Evolutionary conservation across 1,140 invertebrate genomes (phyloP).

Genomic region (Ericerus pela): DNA sequence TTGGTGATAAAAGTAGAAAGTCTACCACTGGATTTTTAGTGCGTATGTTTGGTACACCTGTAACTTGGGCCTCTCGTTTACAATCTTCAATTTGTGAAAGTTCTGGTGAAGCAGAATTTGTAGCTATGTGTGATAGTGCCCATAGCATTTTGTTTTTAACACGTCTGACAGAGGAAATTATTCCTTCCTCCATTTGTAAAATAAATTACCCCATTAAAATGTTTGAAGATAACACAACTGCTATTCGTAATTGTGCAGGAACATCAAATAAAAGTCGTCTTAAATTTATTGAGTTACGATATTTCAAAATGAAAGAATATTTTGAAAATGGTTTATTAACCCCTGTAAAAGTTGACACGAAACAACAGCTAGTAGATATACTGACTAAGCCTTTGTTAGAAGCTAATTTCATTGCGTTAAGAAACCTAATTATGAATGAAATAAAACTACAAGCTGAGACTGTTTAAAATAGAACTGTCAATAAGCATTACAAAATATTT

Average conservation of each 20-base stretch:
- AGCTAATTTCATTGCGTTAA: neutral
- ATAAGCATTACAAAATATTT: neutral
- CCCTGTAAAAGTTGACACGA: slow-evolving; percentile 3
- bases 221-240: slow-evolving; percentile 16
- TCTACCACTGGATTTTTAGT: slow-evolving; percentile 28
- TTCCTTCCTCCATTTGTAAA: no score
- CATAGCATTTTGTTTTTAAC: slow-evolving; percentile 15
- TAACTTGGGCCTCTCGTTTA: slow-evolving; percentile 24
- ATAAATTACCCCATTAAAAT: slow-evolving; percentile 6
- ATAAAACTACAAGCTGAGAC: neutral
- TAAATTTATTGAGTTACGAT: slow-evolving; percentile 29
- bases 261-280: slow-evolving; percentile 26
- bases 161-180: slow-evolving; percentile 7
- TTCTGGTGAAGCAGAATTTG: slow-evolving; percentile 19
- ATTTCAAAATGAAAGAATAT: slow-evolving; percentile 25
- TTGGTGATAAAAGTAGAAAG: slow-evolving; percentile 23
- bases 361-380: slow-evolving; percentile 13
- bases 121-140: slow-evolving; percentile 10
- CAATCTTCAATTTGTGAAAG: slow-evolving; percentile 14
- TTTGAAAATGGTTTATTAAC: neutral
- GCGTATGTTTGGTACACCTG: slow-evolving; percentile 20
- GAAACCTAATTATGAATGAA: neutral
- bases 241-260: slow-evolving; percentile 30
- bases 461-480: neutral
- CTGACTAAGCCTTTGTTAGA: slow-evolving; percentile 13